Base-by-base conservation (phyloP, 2,797 vertebrate species). In the Percopsis omiscomaycus region DNA sequence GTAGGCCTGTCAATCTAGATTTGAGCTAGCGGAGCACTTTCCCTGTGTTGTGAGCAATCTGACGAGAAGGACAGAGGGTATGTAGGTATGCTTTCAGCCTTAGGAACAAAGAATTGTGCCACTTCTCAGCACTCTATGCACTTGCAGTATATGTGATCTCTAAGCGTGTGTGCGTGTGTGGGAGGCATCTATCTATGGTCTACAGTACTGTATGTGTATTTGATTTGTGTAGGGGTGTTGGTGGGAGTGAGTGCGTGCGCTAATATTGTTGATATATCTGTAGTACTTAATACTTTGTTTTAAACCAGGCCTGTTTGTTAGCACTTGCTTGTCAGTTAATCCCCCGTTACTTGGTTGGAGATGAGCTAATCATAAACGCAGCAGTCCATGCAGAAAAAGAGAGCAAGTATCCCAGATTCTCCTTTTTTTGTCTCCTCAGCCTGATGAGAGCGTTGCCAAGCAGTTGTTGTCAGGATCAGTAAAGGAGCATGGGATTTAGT, bases 1-100 rank as follows among this genome's bases (percentile, higher is more conserved):
- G 88, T 88, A 86, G 77, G 60, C 75, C 83, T 89, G 89, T 88
- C 92, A 91, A 78, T 90, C 86, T 82, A 74, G 66, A 83, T 90
- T 87, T 87, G 77, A 83, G 86, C 82, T 64, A 61, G 75, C 68
- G 8, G 72, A 84, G 84, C 81, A 84, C 79, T 88, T 88, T 89
- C 68, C 52, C 72, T 54, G 71, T 82, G 75, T 80, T 86, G 74
- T 82, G 82, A 88, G 81, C 68, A 83, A 89, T 88, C 76, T 84
- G 84, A 83, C 29, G 49, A 79, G 72, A 60, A n/a, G 79, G 74
- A 74, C 76, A 71, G 65, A 61, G 68, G 73, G 61, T 66, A 6
- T 9, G 64, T 55, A 65, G 65, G 63, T 73, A 62, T 53, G 67
- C 78, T 73, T 84, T 86, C 77, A 80, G 75, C 74, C 71, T 73